phyloP scores from a whole-genome alignment of 92 coral and sea anemone species.

The Chrysogorgia sp. region DNA sequence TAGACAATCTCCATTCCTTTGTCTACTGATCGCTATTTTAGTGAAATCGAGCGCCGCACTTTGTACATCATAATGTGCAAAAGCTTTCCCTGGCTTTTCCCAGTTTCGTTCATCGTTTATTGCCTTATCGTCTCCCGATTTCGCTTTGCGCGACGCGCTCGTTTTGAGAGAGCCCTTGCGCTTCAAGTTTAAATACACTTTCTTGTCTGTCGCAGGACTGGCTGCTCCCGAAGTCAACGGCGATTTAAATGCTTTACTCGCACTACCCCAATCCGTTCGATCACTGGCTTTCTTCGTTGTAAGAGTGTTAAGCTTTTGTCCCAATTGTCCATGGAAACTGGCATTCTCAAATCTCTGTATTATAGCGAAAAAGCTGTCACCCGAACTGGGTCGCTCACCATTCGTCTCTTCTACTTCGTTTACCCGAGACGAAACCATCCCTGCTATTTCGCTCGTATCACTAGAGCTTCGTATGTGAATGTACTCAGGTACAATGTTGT shows the following conservation, averaged over 20 bases:
- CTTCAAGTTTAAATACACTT: conserved; percentile 57
- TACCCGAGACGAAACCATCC: not conserved
- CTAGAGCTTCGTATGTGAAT: conserved; percentile 91
- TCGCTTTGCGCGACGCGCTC: conserved; percentile 72
- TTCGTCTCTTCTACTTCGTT: conserved; percentile 59
- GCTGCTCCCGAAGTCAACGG: conserved; percentile 63
- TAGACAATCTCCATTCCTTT: conserved; percentile 83
- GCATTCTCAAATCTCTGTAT: conserved; percentile 84
- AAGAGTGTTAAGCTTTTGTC: conserved; percentile 26
- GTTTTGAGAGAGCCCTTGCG: conserved; percentile 85
- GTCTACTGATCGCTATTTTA: conserved; percentile 71
- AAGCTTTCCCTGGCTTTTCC: conserved; percentile 71
- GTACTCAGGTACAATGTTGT: conserved; percentile 43
- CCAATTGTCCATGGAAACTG: conserved; percentile 57
- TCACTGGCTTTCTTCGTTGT: conserved; percentile 36
- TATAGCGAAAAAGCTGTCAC: conserved; percentile 89
- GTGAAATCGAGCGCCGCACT: conserved; percentile 84
- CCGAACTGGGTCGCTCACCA: conserved; percentile 84
- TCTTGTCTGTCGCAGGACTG: conserved; percentile 85
- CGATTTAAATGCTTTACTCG: conserved; percentile 44
- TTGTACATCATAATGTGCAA: conserved; percentile 96
- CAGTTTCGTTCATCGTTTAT: conserved; percentile 53
- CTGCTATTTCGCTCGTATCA: conserved; percentile 83
- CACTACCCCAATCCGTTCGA: conserved; percentile 30
- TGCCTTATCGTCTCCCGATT: conserved; percentile 72